Evolutionary conservation across 2,888 invertebrate genomes (phyloP).

Genomic region (Hipparchia sbordonii): DNA sequence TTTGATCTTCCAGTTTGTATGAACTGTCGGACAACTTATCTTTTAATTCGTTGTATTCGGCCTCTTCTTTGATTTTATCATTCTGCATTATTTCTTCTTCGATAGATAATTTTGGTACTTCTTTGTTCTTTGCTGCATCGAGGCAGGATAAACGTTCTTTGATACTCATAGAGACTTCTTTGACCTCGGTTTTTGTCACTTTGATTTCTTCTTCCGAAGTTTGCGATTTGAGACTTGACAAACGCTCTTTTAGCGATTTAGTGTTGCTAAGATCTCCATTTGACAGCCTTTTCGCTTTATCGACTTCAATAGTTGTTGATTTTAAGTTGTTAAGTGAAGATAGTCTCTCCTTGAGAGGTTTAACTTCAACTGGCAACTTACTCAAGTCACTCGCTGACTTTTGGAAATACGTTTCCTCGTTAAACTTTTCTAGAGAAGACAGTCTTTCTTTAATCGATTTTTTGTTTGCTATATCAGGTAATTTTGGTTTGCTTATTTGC

Average conservation of each 20-base stretch:
- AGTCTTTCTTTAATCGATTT: slow-evolving; percentile 89
- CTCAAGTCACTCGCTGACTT: slow-evolving; percentile 74
- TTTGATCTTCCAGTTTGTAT: slow-evolving; percentile 77
- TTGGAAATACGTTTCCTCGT: slow-evolving; percentile 78
- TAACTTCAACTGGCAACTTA: slow-evolving; percentile 83
- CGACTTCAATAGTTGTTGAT: slow-evolving; percentile 67
- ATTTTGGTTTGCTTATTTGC: slow-evolving; percentile 77
- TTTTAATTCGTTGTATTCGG: slow-evolving; percentile 53
- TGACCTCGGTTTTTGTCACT: slow-evolving; percentile 67
- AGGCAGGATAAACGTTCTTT: slow-evolving; percentile 80
- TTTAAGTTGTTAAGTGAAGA: slow-evolving; percentile 84
- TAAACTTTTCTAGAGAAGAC: slow-evolving; percentile 86
- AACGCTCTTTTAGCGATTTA: slow-evolving; percentile 75
- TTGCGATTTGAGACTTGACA: slow-evolving; percentile 74
- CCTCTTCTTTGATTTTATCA: slow-evolving; percentile 55
- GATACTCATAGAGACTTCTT: slow-evolving; percentile 77
- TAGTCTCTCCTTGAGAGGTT: slow-evolving; percentile 85
- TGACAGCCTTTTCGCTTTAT: slow-evolving; percentile 73
- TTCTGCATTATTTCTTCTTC: slow-evolving; percentile 61
- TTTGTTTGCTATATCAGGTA: slow-evolving; percentile 85
- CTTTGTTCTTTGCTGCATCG: slow-evolving; percentile 78
- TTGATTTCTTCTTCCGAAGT: slow-evolving; percentile 72
- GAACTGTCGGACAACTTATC: slow-evolving; percentile 61
- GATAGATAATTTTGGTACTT: slow-evolving; percentile 72
- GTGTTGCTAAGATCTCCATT: slow-evolving; percentile 73